phyloP scores from a whole-genome alignment of 1,140 invertebrate species.

The Andricus grossulariae region DNA sequence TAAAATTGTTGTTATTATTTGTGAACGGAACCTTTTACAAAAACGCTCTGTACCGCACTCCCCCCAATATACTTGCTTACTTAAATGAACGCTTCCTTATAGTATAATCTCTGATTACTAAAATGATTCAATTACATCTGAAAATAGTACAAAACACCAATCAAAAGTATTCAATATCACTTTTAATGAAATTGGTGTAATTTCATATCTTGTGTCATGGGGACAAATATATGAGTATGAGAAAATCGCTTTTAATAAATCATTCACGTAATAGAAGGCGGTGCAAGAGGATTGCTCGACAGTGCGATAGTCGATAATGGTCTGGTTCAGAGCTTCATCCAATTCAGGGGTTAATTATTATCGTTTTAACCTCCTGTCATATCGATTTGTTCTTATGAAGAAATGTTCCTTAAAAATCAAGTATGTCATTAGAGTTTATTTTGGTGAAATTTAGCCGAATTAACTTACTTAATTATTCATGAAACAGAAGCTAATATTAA shows the following conservation, averaged over 20 bases:
- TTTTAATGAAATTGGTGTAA: neutral
- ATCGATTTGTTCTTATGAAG: conserved; percentile 45
- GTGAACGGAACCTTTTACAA: too few species aligned
- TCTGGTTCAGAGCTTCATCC: conserved; percentile 61
- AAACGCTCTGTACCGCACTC: too few species aligned
- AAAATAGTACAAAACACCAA: too few species aligned
- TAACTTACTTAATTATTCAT: too few species aligned
- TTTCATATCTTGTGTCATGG: neutral
- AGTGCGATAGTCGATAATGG: conserved; percentile 65
- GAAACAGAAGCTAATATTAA: too few species aligned
- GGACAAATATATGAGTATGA: neutral
- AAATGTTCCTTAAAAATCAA: neutral
- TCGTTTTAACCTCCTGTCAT: conserved; percentile 59
- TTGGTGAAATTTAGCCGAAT: too few species aligned
- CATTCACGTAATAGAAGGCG: conserved; percentile 59
- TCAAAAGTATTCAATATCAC: neutral
- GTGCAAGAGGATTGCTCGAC: conserved; percentile 60
- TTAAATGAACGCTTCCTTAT: too few species aligned
- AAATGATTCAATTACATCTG: too few species aligned
- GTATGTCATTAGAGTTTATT: too few species aligned
- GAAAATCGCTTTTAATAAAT: conserved; percentile 61
- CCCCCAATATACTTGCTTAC: too few species aligned
- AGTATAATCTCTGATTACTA: too few species aligned
- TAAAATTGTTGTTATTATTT: too few species aligned
- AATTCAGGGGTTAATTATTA: conserved; percentile 66